Percentiles rank a stretch among this genome's conserved stretches.
Conservation (phyloP, 2,888 invertebrate genomes). For the Caenorhabditis sp. region DNA sequence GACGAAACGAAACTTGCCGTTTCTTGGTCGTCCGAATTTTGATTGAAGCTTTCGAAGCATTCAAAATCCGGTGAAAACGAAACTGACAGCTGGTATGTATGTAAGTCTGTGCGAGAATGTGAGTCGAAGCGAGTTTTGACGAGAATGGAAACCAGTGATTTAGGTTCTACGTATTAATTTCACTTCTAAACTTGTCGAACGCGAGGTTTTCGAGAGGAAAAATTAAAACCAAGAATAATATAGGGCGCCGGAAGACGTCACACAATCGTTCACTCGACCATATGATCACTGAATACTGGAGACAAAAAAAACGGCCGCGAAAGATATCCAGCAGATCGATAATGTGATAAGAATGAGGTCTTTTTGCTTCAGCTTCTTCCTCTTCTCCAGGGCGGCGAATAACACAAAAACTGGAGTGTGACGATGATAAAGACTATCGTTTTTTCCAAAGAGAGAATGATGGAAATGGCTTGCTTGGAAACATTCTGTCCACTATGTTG, state of each 20-base stretch:
- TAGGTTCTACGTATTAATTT: slow-evolving; percentile 36
- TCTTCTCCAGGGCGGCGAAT: slow-evolving; percentile 7
- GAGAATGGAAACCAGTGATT: slow-evolving; percentile 43
- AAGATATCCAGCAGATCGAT: slow-evolving; percentile 39
- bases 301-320: slow-evolving; percentile 16
- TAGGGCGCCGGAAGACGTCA: slow-evolving; percentile 31
- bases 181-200: slow-evolving; percentile 44
- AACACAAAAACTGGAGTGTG: slow-evolving; percentile 59
- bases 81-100: slow-evolving; percentile 19
- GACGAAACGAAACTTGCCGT: slow-evolving; percentile 19
- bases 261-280: slow-evolving; percentile 31
- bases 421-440: slow-evolving; percentile 38
- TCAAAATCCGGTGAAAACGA: slow-evolving; percentile 45
- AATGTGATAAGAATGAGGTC: slow-evolving; percentile 55
- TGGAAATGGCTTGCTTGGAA: slow-evolving; percentile 45
- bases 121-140: too few relatives aligned
- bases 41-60: slow-evolving; percentile 50
- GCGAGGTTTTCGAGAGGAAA: slow-evolving; percentile 16
- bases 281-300: slow-evolving; percentile 27
- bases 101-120: not conserved
- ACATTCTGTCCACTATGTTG: slow-evolving; percentile 24
- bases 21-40: slow-evolving; percentile 40
- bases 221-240: slow-evolving; percentile 29
- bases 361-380: slow-evolving; percentile 31
- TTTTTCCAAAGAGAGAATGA: slow-evolving; percentile 26